phyloP scores from a whole-genome alignment of 35 echinoderm and acorn worm species.

The Acanthaster planci region DNA sequence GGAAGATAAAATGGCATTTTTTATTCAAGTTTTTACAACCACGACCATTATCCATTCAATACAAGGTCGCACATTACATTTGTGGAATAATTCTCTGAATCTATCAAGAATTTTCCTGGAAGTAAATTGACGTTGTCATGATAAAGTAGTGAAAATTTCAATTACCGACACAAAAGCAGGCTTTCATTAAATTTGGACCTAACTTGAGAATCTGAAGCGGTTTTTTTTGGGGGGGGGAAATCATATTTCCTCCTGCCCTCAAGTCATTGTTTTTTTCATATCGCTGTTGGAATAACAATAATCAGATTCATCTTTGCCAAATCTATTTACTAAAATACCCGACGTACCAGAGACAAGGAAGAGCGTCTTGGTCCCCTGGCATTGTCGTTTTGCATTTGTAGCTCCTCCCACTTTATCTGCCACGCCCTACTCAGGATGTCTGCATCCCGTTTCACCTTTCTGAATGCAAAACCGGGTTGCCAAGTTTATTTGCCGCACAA shows the following conservation, averaged over 20 bases:
- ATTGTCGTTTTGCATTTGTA: not conserved
- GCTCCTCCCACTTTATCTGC: conserved; percentile 28
- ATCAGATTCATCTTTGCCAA: not conserved
- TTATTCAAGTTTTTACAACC: not conserved
- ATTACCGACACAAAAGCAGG: not conserved
- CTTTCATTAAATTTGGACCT: not conserved
- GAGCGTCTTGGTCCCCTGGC: not conserved
- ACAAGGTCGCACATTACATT: too few species aligned
- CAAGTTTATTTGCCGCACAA: too few species aligned
- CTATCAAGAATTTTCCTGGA: too few species aligned
- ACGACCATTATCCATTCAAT: too few species aligned
- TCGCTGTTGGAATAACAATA: not conserved
- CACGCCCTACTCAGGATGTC: conserved; percentile 6
- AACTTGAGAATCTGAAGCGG: not conserved
- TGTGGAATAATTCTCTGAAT: too few species aligned
- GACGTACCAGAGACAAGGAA: not conserved
- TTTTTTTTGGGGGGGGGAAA: not conserved
- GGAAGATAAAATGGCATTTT: not conserved
- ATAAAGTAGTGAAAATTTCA: too few species aligned
- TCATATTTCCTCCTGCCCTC: not conserved
- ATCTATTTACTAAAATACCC: not conserved
- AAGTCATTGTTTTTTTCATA: not conserved
- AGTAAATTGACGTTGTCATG: too few species aligned
- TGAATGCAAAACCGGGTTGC: too few species aligned
- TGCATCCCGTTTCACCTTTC: not conserved